A percentile compares a stretch with the other conserved stretches of the same genome.
Evolutionary conservation across 2,113 vertebrate genomes (phyloP).

Genomic region (Cettia cetti): DNA sequence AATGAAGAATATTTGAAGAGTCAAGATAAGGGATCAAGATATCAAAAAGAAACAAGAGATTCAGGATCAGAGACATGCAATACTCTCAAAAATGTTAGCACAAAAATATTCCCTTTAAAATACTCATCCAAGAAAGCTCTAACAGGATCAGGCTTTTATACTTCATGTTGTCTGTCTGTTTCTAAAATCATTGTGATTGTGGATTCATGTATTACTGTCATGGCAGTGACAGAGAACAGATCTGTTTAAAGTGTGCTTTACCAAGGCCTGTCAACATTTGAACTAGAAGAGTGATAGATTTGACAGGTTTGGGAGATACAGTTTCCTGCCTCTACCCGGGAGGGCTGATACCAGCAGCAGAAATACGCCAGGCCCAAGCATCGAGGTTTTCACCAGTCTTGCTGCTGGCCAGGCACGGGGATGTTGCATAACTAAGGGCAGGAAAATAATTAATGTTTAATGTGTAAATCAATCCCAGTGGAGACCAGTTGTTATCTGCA

Average conservation of each 20-base stretch:
- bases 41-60: neutral
- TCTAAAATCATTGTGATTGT: slow-evolving; percentile 44
- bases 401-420: neutral
- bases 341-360: neutral
- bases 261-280: slow-evolving; percentile 34
- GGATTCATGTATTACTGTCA: slow-evolving; percentile 41
- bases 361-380: neutral
- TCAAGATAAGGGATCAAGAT: slow-evolving; percentile 12
- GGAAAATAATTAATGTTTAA: neutral
- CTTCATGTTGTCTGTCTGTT: slow-evolving; percentile 4
- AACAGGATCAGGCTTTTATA: slow-evolving; percentile 13
- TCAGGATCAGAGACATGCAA: neutral
- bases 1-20: neutral
- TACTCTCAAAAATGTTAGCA: neutral
- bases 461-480: neutral
- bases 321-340: neutral
- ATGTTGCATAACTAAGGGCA: neutral
- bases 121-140: neutral
- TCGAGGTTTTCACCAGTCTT: neutral
- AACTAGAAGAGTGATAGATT: slow-evolving; percentile 48
- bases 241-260: slow-evolving; percentile 18
- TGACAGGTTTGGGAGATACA: slow-evolving; percentile 23
- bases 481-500: neutral
- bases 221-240: slow-evolving; percentile 54
- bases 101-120: slow-evolving; percentile 11